phyloP scores from a whole-genome alignment of 1,140 invertebrate species.

The Macrosteles quadrilineatus region DNA sequence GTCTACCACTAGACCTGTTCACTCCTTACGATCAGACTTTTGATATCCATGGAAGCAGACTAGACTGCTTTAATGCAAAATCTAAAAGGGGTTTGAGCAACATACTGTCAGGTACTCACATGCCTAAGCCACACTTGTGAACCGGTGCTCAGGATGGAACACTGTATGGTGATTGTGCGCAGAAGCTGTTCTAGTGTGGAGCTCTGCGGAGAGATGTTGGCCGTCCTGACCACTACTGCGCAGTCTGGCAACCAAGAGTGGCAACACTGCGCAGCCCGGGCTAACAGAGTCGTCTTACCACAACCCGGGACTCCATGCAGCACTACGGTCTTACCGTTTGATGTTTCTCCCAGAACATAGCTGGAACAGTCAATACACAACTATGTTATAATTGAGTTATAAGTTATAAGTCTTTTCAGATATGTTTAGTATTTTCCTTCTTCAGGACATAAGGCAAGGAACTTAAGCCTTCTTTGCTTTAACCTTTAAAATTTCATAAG shows the following conservation, averaged over 20 bases:
- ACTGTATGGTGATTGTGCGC: conserved; percentile 11
- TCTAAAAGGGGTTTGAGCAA: too few species aligned
- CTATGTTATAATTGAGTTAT: background rate
- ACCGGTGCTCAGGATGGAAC: background rate
- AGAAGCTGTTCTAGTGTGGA: conserved; percentile 60
- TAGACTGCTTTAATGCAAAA: too few species aligned
- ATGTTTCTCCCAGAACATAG: conserved; percentile 62
- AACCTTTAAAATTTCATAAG: too few species aligned
- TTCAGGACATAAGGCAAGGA: too few species aligned
- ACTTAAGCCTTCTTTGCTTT: too few species aligned
- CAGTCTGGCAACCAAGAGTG: conserved; percentile 66
- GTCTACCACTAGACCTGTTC: too few species aligned
- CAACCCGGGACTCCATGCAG: conserved; percentile 76
- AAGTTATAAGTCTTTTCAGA: too few species aligned
- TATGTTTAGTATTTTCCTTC: too few species aligned
- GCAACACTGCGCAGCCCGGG: conserved; percentile 65
- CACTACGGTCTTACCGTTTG: conserved; percentile 58
- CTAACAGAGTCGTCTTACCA: conserved; percentile 77
- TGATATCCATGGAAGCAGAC: too few species aligned
- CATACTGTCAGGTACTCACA: background rate
- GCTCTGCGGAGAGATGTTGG: conserved; percentile 66
- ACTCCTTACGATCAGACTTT: too few species aligned
- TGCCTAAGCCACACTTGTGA: conserved; percentile 3
- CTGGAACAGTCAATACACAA: conserved; percentile 48
- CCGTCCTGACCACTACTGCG: conserved; percentile 58